A percentile compares a stretch with the other conserved stretches of the same genome.
Evolutionary conservation across 2,797 vertebrate species (phyloP).

Genomic region (Heterohyrax brucei): DNA sequence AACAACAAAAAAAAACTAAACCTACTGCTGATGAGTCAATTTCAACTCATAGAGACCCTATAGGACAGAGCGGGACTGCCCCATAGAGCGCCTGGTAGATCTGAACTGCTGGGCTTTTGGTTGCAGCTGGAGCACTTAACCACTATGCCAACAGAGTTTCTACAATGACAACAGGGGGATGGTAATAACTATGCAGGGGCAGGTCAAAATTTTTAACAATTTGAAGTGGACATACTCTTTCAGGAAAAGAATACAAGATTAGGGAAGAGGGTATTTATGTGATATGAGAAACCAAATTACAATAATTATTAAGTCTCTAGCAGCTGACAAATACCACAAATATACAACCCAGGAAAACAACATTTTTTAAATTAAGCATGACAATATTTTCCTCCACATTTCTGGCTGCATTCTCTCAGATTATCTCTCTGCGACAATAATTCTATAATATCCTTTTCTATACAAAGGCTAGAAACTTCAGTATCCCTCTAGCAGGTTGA

Average conservation of each 20-base stretch:
- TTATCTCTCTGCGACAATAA: not conserved
- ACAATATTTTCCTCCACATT: not conserved
- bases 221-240: not conserved
- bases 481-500: not conserved
- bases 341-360: conserved; percentile 32
- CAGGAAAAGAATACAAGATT: conserved; percentile 24
- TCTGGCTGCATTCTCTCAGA: not conserved
- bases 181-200: not conserved
- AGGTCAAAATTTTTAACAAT: not conserved
- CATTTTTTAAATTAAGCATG: not conserved
- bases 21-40: no score
- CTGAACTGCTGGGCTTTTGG: no score
- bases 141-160: no score
- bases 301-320: not conserved
- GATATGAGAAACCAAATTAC: conserved; percentile 38
- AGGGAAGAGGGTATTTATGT: not conserved
- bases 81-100: no score
- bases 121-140: no score
- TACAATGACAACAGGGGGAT: not conserved
- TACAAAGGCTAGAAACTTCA: not conserved
- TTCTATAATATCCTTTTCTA: not conserved
- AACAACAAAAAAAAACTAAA: no score
- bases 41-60: no score
- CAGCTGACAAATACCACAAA: not conserved
- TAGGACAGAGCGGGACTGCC: no score